Percentiles rank a stretch among this genome's conserved stretches.
These are phyloP conservation scores for Formica aserva DNA, from an alignment of 2,888 invertebrate species.

Conservation along the genomic window DNA sequence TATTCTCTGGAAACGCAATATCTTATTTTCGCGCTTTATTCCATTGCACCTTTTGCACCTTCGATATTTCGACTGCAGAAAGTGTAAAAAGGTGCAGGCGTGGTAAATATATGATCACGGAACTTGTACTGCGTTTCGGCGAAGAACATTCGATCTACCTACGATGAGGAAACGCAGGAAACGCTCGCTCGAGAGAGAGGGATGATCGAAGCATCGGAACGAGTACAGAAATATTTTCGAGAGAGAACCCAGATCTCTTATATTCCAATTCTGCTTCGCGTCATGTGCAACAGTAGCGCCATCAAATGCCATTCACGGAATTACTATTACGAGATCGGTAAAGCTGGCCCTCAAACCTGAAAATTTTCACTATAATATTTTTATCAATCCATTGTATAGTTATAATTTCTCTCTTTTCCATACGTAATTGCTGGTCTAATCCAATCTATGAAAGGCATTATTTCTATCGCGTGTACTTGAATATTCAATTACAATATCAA, in stretches of 20 bases:
- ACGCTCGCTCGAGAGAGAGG: background rate
- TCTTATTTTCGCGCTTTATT: conserved; percentile 55
- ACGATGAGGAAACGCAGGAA: background rate
- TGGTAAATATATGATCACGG: conserved; percentile 34
- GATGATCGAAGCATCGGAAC: background rate
- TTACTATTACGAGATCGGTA: background rate
- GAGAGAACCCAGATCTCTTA: background rate
- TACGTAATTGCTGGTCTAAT: too few species aligned
- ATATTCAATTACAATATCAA: too few species aligned
- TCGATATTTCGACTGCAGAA: conserved; percentile 44
- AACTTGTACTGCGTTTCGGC: background rate
- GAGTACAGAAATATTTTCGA: background rate
- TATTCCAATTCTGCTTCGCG: background rate
- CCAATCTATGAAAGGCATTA: too few species aligned
- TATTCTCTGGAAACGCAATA: background rate
- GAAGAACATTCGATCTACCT: background rate
- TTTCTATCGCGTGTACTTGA: too few species aligned
- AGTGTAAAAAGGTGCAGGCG: conserved; percentile 48
- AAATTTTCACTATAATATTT: too few species aligned
- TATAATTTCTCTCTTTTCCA: too few species aligned
- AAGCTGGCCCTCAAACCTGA: background rate
- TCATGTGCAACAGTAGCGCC: background rate
- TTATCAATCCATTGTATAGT: too few species aligned
- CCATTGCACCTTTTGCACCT: conserved; percentile 53
- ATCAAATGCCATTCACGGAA: background rate